Evolutionary conservation across 2,888 invertebrate genomes (phyloP).

Genomic region (Eugnorisma glareosa): DNA sequence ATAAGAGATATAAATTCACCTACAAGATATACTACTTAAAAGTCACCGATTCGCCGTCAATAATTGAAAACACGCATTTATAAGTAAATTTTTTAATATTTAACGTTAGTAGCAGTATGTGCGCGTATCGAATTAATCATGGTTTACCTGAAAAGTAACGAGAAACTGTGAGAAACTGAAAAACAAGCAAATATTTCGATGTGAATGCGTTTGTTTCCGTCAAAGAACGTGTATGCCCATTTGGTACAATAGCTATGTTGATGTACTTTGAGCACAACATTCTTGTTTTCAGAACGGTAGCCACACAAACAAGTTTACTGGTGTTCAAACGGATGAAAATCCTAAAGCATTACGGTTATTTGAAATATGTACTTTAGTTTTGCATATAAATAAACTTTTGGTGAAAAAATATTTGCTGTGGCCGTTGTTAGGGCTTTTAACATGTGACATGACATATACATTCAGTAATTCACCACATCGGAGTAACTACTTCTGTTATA

Average conservation of each 20-base stretch:
- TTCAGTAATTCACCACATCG: conserved; percentile 48
- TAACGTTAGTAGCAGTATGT: conserved; percentile 9
- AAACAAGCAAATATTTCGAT: conserved; percentile 81
- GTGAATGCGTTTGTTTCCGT: conserved; percentile 83
- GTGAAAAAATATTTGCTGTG: conserved; percentile 1
- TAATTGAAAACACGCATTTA: conserved; percentile 25
- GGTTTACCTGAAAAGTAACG: conserved; percentile 60
- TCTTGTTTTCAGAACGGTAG: conserved; percentile 83
- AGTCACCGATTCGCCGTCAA: conserved; percentile 24
- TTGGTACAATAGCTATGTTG: conserved; percentile 85
- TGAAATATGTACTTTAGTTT: conserved; percentile 20
- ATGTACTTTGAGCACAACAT: conserved; percentile 82
- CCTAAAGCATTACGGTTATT: conserved; percentile 40
- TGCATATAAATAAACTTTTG: conserved; percentile 3
- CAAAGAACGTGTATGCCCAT: conserved; percentile 77
- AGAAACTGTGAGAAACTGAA: conserved; percentile 75
- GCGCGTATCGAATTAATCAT: conserved; percentile 41
- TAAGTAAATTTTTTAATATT: conserved; percentile 7
- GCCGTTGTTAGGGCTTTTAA: conserved; percentile 11
- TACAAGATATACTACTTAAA: conserved; percentile 51
- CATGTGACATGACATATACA: conserved; percentile 20
- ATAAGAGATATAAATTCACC: conserved; percentile 56
- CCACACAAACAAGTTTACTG: conserved; percentile 74
- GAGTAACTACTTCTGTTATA: conserved; percentile 40
- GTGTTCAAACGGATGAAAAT: conserved; percentile 58